These are phyloP conservation scores for Pygoscelis antarcticus DNA, from an alignment of 2,113 vertebrate species.

Conservation along the genomic window DNA sequence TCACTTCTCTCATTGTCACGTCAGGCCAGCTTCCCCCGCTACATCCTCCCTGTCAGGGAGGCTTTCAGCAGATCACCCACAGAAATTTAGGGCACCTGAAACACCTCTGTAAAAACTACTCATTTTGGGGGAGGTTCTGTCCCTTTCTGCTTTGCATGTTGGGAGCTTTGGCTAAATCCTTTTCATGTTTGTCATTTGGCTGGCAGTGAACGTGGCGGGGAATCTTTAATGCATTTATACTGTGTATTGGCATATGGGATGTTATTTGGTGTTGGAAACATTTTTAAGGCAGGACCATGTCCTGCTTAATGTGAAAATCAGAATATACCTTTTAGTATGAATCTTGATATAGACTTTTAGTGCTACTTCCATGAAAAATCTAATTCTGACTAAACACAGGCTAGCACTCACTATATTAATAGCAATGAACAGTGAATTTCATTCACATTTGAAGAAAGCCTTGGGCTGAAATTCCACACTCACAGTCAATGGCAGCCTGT, in stretches of 20 bases:
- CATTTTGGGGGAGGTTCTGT: not conserved
- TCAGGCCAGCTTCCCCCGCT: accelerated
- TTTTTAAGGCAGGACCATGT: not conserved
- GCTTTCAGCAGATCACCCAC: not conserved
- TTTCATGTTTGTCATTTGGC: not conserved
- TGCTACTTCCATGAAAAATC: not conserved
- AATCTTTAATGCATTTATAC: not conserved
- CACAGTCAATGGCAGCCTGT: not conserved
- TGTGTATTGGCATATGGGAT: not conserved
- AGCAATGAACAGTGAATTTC: not conserved
- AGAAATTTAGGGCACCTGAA: not conserved
- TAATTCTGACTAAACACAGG: not conserved
- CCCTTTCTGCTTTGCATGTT: not conserved
- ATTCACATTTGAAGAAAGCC: not conserved
- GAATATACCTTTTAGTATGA: not conserved
- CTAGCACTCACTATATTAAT: not conserved
- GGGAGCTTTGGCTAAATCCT: not conserved
- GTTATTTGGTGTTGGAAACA: not conserved
- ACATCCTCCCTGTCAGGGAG: not conserved
- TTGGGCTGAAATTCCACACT: not conserved
- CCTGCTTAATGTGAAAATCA: not conserved
- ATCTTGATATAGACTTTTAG: not conserved
- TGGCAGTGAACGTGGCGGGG: not conserved
- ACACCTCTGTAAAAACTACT: not conserved
- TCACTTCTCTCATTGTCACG: not conserved